A percentile compares a stretch with the other conserved stretches of the same genome.
Evolutionary conservation across 2,113 vertebrate genomes (phyloP).

Genomic region (Fulmarus glacialis): DNA sequence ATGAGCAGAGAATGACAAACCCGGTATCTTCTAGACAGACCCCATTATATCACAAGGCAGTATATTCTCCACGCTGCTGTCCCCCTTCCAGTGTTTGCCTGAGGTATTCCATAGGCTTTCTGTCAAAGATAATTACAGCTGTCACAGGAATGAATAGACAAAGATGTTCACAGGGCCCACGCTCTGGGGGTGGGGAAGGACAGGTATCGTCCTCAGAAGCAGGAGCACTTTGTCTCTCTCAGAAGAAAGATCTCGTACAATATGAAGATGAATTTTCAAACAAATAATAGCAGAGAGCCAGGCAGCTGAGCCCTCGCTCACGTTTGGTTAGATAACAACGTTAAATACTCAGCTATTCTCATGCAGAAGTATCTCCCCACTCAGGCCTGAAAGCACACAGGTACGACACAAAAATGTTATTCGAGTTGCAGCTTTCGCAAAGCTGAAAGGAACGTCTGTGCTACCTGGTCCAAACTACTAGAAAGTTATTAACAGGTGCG

Average conservation of each 20-base stretch:
- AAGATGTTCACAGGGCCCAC: not conserved
- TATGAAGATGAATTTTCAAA: not conserved
- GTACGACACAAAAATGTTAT: rapidly evolving
- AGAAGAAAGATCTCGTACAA: not conserved
- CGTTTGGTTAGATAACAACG: not conserved
- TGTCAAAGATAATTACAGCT: not conserved
- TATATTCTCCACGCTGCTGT: not conserved
- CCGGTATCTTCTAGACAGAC: not conserved
- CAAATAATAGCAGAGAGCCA: not conserved
- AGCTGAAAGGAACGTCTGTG: not conserved
- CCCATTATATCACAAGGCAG: not conserved
- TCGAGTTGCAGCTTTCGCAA: not conserved
- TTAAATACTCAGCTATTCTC: not conserved
- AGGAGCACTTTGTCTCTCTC: not conserved
- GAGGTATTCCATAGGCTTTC: not conserved
- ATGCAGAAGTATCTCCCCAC: not conserved
- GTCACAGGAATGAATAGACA: not conserved
- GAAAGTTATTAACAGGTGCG: not conserved
- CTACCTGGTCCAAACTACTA: not conserved
- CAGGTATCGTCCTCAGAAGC: not conserved
- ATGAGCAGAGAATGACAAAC: not conserved
- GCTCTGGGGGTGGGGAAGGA: not conserved
- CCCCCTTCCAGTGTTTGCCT: not conserved
- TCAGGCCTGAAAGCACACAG: not conserved
- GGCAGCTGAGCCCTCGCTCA: not conserved